Base-by-base conservation (phyloP, 2,888 invertebrate species). In the Pseudococcus longispinus region DNA sequence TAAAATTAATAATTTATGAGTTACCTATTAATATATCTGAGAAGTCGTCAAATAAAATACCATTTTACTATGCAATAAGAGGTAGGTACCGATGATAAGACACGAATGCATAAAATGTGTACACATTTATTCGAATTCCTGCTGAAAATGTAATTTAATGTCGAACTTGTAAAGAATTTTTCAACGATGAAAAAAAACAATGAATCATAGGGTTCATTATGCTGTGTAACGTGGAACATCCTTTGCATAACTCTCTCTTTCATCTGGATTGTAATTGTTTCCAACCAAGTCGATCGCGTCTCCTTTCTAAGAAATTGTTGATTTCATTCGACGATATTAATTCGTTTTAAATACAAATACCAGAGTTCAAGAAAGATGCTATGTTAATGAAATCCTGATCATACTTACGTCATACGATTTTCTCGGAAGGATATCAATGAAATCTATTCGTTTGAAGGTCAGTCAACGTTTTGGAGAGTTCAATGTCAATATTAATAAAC, bases 191-290 rank as follows among this genome's bases (percentile, higher is more conserved):
- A 77, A 80, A 23, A 37, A 29, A 80, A 80, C 42, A 42, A 80
- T 80, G 77, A 80, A 80, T 80, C 77, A 80, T 15, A 23, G 37
- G 20, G 77, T 42, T 42, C 77, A 42, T 80, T 80, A 42, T 20
- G 77, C 42, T 80, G 42, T 60, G 20, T 77, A 18, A 42, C 20
- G 20, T 20, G 20, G 42, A 80, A 42, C 77, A 42, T 80, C 77
- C 77, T 80, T 80, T 80, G 77, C 77, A 80, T 80, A 80, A 80
- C 77, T 80, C 77, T 80, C 77, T 80, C 77, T 80, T 80, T 80
- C 77, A 80, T 80, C 42, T 29, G 23, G 20, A 80, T 37, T 80
- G 77, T 80, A 80, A 80, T 80, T 80, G 77, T 80, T 80, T 80
- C 11, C 9, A 80, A 80, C 42, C n/a, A 9, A 42, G 20, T 20